Percentiles rank a stretch among this genome's conserved stretches.
phyloP scores from a whole-genome alignment of 2,888 invertebrate genomes.

The Cerastoderma edule region DNA sequence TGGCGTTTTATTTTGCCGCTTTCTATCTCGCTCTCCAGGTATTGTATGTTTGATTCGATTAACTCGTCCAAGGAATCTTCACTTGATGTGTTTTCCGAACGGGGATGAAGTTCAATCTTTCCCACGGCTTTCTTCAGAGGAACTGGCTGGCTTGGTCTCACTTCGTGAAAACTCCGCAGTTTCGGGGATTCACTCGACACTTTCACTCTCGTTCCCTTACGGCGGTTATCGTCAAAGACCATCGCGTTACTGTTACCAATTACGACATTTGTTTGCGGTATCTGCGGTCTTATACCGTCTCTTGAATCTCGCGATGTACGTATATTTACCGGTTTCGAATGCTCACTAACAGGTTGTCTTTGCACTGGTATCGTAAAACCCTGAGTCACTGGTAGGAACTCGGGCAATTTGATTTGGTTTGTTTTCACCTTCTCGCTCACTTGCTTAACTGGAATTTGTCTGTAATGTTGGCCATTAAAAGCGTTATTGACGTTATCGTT shows the following conservation, averaged over 20 bases:
- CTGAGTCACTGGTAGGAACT: slow-evolving; percentile 36
- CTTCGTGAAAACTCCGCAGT: slow-evolving; percentile 61
- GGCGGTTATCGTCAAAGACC: too few species aligned
- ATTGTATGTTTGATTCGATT: slow-evolving; percentile 78
- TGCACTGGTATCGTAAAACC: slow-evolving; percentile 9
- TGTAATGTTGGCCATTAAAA: slow-evolving; percentile 25
- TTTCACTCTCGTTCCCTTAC: slow-evolving; percentile 21
- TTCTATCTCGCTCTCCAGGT: slow-evolving; percentile 76
- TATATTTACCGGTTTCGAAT: too few species aligned
- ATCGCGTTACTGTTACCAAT: not conserved
- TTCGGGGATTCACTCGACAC: slow-evolving; percentile 56
- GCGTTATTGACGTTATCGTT: slow-evolving; percentile 45
- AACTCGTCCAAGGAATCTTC: slow-evolving; percentile 79
- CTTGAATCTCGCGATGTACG: too few species aligned
- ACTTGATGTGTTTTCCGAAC: slow-evolving; percentile 67
- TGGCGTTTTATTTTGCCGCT: slow-evolving; percentile 66
- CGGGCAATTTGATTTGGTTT: slow-evolving; percentile 37
- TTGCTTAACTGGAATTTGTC: slow-evolving; percentile 3
- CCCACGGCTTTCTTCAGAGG: slow-evolving; percentile 61
- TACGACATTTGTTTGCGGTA: too few species aligned
- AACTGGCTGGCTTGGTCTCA: slow-evolving; percentile 58
- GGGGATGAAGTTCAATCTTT: slow-evolving; percentile 58
- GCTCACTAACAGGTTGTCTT: not conserved
- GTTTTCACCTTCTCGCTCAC: slow-evolving; percentile 12
- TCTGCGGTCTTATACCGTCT: too few species aligned